Evolutionary conservation across 1,140 invertebrate genomes (phyloP).

Genomic region (Reticulitermes speratus): DNA sequence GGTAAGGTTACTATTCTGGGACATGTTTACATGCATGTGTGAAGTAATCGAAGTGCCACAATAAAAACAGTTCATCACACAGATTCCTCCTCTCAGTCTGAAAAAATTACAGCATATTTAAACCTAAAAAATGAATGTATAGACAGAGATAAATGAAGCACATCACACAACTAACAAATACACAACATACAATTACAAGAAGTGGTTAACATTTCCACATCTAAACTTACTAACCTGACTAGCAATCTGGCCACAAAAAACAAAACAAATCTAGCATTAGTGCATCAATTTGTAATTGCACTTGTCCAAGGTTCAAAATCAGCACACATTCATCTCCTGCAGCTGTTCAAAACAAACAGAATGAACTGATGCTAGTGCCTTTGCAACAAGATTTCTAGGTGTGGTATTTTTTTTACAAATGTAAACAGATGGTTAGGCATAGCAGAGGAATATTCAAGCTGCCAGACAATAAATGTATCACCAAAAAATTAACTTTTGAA

Average conservation of each 20-base stretch:
- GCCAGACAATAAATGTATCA: too few relatives aligned
- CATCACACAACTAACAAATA: not conserved
- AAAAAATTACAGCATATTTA: not conserved
- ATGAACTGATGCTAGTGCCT: not conserved
- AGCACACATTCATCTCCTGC: not conserved
- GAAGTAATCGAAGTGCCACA: not conserved
- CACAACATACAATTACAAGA: not conserved
- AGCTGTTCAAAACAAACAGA: not conserved
- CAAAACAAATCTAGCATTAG: slow-evolving; percentile 30
- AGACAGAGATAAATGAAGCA: not conserved
- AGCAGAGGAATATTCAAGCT: too few relatives aligned
- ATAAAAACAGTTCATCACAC: not conserved
- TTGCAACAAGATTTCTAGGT: not conserved
- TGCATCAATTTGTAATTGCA: slow-evolving; percentile 14
- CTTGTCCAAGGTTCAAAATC: not conserved
- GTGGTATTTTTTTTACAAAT: not conserved
- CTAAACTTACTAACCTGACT: slow-evolving; percentile 30
- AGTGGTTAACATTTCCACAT: not conserved
- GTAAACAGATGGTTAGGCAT: too few relatives aligned
- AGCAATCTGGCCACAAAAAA: slow-evolving; percentile 28
- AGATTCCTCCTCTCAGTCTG: not conserved
- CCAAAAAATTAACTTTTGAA: too few relatives aligned
- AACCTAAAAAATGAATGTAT: not conserved
- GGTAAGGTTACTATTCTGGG: not conserved
- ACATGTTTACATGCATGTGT: not conserved